Evolutionary conservation across 2,797 vertebrate species (phyloP).

Genomic region (Delichon dasypus): DNA sequence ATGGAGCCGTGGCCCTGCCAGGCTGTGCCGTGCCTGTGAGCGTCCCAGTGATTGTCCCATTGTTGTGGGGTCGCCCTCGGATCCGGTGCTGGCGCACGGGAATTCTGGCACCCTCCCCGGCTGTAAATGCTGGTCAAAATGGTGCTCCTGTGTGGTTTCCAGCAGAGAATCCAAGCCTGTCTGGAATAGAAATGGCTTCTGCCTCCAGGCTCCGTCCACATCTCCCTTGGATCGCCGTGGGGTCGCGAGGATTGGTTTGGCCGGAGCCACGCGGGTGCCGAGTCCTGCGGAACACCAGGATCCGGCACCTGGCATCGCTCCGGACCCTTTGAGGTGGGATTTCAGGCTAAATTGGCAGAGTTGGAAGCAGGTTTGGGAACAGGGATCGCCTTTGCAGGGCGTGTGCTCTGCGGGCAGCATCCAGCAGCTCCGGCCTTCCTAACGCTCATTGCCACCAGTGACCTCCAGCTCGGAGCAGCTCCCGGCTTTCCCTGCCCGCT

Average conservation of each 20-base stretch:
- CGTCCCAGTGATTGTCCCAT: fast-evolving
- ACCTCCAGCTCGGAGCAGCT: not conserved
- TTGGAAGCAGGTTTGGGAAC: not conserved
- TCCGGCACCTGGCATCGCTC: not conserved
- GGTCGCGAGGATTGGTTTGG: fast-evolving
- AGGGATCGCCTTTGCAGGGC: fast-evolving
- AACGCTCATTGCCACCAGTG: fast-evolving
- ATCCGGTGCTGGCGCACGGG: fast-evolving
- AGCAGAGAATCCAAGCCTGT: not conserved
- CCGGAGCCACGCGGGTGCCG: fast-evolving
- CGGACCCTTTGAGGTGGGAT: not conserved
- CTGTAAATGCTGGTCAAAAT: not conserved
- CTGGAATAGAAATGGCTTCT: not conserved
- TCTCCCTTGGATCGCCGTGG: fast-evolving
- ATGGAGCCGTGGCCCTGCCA: not conserved
- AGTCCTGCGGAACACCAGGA: fast-evolving
- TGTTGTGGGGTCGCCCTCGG: fast-evolving
- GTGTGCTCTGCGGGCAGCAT: not conserved
- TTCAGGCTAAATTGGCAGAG: not conserved
- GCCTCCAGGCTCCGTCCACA: fast-evolving
- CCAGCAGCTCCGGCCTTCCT: not conserved
- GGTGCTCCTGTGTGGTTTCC: not conserved
- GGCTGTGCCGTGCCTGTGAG: not conserved
- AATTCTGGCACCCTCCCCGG: not conserved
- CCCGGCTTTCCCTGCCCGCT: not conserved